Evolutionary conservation across 2,113 vertebrate genomes (phyloP).

Genomic region (Neogobius melanostomus): DNA sequence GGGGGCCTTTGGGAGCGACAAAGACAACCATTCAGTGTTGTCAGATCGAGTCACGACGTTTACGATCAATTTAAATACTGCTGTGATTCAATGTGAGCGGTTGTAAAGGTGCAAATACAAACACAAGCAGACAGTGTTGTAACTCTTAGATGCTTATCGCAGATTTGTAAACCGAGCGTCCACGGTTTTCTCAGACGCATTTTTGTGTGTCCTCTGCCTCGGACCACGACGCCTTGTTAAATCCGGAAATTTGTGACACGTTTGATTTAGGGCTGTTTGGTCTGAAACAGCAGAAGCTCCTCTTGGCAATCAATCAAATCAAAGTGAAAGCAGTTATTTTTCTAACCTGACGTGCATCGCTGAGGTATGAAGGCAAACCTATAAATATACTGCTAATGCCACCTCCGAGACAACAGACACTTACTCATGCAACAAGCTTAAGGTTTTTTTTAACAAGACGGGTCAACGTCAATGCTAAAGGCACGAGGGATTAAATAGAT

Average conservation of each 20-base stretch:
- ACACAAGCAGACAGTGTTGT: constrained; percentile 26
- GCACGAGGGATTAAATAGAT: neutral
- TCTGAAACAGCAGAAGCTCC: constrained; percentile 78
- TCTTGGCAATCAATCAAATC: constrained; percentile 76
- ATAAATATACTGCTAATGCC: constrained; percentile 65
- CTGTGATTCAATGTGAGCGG: neutral
- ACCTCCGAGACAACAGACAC: constrained; percentile 48
- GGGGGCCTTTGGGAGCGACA: neutral
- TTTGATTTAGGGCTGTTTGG: constrained; percentile 80
- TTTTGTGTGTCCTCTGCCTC: constrained; percentile 35
- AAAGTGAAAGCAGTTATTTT: constrained; percentile 77
- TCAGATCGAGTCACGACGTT: neutral
- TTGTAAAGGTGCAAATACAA: constrained; percentile 2
- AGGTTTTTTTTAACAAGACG: neutral
- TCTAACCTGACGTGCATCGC: constrained; percentile 70
- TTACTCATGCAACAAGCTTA: constrained; percentile 27
- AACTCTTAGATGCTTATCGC: constrained; percentile 48
- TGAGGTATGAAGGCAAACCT: constrained; percentile 66
- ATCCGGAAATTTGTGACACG: constrained; percentile 73
- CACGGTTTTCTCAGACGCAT: constrained; percentile 36
- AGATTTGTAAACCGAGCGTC: constrained; percentile 37
- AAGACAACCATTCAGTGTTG: neutral
- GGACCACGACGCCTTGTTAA: constrained; percentile 63
- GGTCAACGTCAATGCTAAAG: neutral
- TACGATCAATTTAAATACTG: neutral